Evolutionary conservation across 2,113 vertebrate genomes (phyloP), one percentile per base, ranked within the genome.

Genomic region (Ploceus nigricollis): DNA sequence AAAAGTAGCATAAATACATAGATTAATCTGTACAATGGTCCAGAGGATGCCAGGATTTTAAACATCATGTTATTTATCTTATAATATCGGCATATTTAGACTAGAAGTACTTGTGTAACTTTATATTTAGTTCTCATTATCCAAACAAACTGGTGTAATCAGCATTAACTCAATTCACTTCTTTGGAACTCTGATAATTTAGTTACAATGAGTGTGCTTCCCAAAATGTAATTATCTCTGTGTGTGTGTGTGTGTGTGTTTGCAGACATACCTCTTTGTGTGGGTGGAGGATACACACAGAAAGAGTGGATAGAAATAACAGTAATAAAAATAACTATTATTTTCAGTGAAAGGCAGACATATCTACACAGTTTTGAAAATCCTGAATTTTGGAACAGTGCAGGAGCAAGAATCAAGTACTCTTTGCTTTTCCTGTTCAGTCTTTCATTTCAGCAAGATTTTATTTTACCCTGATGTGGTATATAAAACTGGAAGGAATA

Each of bases 141-240:
- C 15, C 21, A 51, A 47, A 54, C 0, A 1, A 45, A 69, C 53
- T 53, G 1, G 14, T 75, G 58, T 48, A 65, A 53, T 78, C 7
- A 37, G 2, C 24, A 56, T 27, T 0, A 7, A 5, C 76, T 5
- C 2, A 1, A 11, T n/a, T 66, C 22, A 23, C 15, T 17, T 72
- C 27, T 60, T 78, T 45, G 11, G 19, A 78, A 25, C 10, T 5
- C 30, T 3, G 4, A 51, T 60, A 54, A 58, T 40, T 65, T 64
- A 42, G 5, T 54, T 69, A 28, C 7, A 39, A 15, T 1, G 2
- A 31, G 2, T n/a, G 1, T 60, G 5, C 24, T 19, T 80, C 13
- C 8, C 13, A 13, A 9, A 11, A 31, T 54, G 42, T 78, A 3
- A 44, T 39, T 81, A 3, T 42, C 3, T 53, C 0, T 44, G 4